Base-by-base conservation (phyloP, 2,888 invertebrate species). In the Sialis fuliginosa region DNA sequence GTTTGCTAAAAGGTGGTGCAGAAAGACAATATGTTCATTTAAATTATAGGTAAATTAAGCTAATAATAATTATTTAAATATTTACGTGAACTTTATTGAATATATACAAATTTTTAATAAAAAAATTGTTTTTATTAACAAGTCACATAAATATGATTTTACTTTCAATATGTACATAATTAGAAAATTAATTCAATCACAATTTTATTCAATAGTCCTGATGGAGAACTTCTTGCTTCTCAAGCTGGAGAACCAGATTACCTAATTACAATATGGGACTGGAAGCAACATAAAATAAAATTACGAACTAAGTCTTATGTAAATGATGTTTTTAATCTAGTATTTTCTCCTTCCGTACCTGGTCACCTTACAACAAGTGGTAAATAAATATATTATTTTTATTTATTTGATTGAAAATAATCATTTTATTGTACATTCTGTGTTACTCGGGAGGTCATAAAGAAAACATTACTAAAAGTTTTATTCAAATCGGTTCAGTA, bases 241-340 rank as follows among this genome's bases (percentile, higher is more conserved):
- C 83, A 87, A 59, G 89, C 89, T 1, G 83, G 81, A 6, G 79
- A 82, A 50, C 92, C 92, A 0, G 92, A 93, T 62, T 88, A 79
- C 60, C 78, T 83, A 61, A 69, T 92, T 35, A 91, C 91, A 0
- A 77, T 93, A 48, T 93, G 91, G 91, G 77, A 83, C 57, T 93
- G 92, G 92, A 71, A 75, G 54, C 71, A 71, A 10, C 81, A 81
- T 48, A 75, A 68, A 54, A 85, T 89, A 46, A 68, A 89, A 42
- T 66, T 92, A 33, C 74, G 87, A 42, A 80, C 81, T 7, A 86
- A 86, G 58, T 87, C 91, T 0, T 83, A 87, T 61, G 80, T 82
- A 9, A 87, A 83, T 58, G 85, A 86, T 58, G 81, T 91, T 1
- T 78, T 76, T 54, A 71, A 77, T 49, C 81, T 85, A 0, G 77